Base-by-base conservation (phyloP, 2,113 vertebrate species). In the Axis porcinus region DNA sequence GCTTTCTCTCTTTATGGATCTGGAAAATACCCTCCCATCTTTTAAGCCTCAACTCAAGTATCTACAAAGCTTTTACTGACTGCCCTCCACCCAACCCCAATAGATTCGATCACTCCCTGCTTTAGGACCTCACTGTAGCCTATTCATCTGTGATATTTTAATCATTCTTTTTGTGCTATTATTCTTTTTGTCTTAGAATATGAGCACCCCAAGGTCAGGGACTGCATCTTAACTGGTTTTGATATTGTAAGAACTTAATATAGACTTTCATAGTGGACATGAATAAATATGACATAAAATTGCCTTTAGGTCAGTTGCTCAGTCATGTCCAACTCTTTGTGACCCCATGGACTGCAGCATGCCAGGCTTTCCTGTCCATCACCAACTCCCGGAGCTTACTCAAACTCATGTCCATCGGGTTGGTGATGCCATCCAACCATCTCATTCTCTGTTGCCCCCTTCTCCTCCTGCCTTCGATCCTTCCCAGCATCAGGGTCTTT, bases 281-380 rank as follows among this genome's bases (percentile, higher is more conserved):
- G 82, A 91, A 50, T 91, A 97, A 95, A 91, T 81, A 88, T 82
- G 64, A 15, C 40, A 95, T 54, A 23, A 40, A 76, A 84, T 62
- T 93, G 17, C 16, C 16, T 91, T 93, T 5, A 40, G 67, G 23
- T 74, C 67, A 74, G 19, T 40, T 74, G 1, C 19, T 74, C 67
- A 74, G 67, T 40, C n/a, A 25, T 40, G 67, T 74, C 67, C 23
- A 11, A 74, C 21, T 74, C 67, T 25, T 58, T 74, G 19, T 74
- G 36, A 74, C n/a, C 1, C 67, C 19, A 25, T 23, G 23, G 36
- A 74, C n/a, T 74, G 36, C 19, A 40, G 21, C 36, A 25, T 0
- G 23, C 67, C 19, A 74, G 67, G 19, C n/a, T 12, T 74, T 12
- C 36, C n/a, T 23, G 67, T 40, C 36, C 21, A 25, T 74, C 36